Percentiles rank a stretch among this genome's conserved stretches.
Conservation (phyloP, 2,113 vertebrate species). For the Trachemys scripta region DNA sequence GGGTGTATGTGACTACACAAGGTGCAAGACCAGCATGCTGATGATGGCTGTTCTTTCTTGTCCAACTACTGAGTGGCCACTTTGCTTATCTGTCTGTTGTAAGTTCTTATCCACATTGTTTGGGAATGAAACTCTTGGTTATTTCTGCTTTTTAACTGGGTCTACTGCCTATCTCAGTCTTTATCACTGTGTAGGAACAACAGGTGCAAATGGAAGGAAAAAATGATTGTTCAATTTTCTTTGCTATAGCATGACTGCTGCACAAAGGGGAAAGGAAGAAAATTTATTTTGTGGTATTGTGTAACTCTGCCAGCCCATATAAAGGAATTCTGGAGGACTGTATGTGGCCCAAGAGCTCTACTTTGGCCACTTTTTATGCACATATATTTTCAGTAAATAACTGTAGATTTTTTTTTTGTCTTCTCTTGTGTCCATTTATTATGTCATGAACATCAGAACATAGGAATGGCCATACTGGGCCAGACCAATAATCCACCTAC, state of each 20-base stretch:
- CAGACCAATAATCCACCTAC: background rate
- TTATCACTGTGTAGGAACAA: background rate
- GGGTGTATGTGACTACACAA: background rate
- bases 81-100: background rate
- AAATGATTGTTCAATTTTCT: background rate
- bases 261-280: background rate
- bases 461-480: background rate
- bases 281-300: background rate
- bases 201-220: background rate
- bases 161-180: background rate
- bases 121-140: background rate
- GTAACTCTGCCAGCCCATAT: background rate
- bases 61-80: background rate
- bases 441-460: background rate
- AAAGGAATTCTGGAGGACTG: background rate
- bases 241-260: background rate
- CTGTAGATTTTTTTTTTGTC: background rate
- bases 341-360: background rate
- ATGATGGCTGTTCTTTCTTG: background rate
- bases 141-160: background rate
- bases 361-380: background rate
- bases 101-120: background rate
- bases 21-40: background rate
- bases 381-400: background rate
- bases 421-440: fast-evolving